These are phyloP conservation scores for Paguma larvata DNA, from an alignment of 2,797 vertebrate species.

Conservation along the genomic window DNA sequence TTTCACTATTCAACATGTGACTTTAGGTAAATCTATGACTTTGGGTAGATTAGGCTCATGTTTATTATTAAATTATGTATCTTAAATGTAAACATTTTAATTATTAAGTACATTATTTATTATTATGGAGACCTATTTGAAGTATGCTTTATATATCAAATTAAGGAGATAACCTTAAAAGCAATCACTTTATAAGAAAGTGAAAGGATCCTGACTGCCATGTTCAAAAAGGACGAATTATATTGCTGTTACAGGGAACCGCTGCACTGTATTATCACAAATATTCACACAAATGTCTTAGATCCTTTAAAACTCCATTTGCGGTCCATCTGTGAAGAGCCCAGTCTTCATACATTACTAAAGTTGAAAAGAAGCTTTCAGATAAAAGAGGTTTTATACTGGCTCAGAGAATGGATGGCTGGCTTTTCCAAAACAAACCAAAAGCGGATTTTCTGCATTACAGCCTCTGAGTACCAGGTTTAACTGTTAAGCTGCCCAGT, in stretches of 20 bases:
- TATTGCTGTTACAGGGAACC: background rate
- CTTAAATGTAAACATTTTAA: background rate
- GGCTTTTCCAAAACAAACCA: slow-evolving; percentile 65
- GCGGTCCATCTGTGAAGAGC: background rate
- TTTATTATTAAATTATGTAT: background rate
- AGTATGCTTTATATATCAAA: background rate
- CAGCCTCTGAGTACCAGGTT: slow-evolving; percentile 53
- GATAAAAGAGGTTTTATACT: background rate
- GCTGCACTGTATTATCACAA: background rate
- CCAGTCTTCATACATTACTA: background rate
- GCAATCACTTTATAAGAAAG: background rate
- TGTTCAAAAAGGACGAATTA: slow-evolving; percentile 19
- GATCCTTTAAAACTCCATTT: slow-evolving; percentile 32
- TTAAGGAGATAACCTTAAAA: slow-evolving; percentile 31
- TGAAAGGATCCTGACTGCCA: background rate
- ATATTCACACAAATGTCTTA: slow-evolving; percentile 39
- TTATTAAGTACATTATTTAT: background rate
- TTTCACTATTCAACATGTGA: background rate
- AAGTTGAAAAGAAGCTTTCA: slow-evolving; percentile 53
- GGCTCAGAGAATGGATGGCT: background rate
- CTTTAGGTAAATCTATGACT: background rate
- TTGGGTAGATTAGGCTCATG: background rate
- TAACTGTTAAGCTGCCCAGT: slow-evolving; percentile 64
- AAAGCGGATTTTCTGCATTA: slow-evolving; percentile 54
- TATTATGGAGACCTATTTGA: background rate